Evolutionary conservation across 2,888 invertebrate genomes (phyloP), one percentile per base, ranked within the genome.

Genomic region (Zeuzera pyrina): DNA sequence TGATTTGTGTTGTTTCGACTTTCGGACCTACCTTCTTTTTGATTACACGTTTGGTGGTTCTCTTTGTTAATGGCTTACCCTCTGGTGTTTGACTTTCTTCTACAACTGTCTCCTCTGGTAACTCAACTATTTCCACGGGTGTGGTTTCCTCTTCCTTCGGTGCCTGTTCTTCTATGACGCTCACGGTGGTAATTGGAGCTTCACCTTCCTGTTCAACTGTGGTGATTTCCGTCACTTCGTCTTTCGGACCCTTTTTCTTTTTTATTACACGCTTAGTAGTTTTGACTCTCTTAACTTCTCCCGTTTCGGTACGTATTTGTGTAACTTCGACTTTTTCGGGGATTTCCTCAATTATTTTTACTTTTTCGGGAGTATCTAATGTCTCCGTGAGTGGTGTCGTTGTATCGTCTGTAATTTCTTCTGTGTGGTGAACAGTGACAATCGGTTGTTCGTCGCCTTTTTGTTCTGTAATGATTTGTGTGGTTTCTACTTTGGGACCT

Each of bases 221-320:
- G 2, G 71, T 60, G n/a, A 74, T 74, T 49, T 76, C 77, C 1
- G 85, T 81, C 5, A 76, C 57, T 43, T 83, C 79, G 38, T 71
- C 54, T 30, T 79, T 77, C 0, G 54, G 52, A 1, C 73, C 84
- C 30, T 65, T 70, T 35, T 57, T 65, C 31, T 74, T 77, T 42
- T 72, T 86, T 1, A 83, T 69, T 13, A 14, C 21, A 12, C 6
- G 33, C 11, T 28, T 57, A 34, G 38, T 56, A 54, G 41, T 42
- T 26, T 45, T 45, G 1, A 47, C 30, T 3, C 33, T 36, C 3
- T 42, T 41, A 0, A 37, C 25, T 1, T 45, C 43, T 2, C 48
- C 48, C 3, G 27, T 35, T 12, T 47, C 43, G 1, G 47, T 45
- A 2, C 27, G 34, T 0, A 47, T 34, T 36, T 51, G 41, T 8